Conservation (phyloP, 2,113 vertebrate species). For the Pimephales promelas region DNA sequence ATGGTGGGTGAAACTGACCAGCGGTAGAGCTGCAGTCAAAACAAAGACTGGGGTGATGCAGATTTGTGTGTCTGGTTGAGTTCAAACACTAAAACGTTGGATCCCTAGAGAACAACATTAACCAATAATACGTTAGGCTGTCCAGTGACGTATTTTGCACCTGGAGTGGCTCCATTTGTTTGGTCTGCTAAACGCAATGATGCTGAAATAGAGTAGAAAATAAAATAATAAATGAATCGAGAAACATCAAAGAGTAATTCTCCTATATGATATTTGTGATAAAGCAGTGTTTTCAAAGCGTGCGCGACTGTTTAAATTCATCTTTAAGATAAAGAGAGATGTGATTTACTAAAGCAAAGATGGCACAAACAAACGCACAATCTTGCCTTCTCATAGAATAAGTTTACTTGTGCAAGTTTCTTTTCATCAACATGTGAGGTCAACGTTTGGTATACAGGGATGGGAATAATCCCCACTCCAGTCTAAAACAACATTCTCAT, state of each 20-base stretch:
- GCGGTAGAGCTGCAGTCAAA: slow-evolving; percentile 25
- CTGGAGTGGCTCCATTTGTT: slow-evolving; percentile 7
- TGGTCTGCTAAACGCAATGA: slow-evolving; percentile 10
- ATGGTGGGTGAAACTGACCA: slow-evolving; percentile 42
- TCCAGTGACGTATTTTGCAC: slow-evolving; percentile 11
- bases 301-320: neutral
- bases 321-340: slow-evolving; percentile 4
- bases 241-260: slow-evolving; percentile 12
- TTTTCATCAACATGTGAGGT: slow-evolving; percentile 11
- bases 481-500: slow-evolving; percentile 51
- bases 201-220: neutral
- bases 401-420: slow-evolving; percentile 17
- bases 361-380: neutral
- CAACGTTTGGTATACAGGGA: slow-evolving; percentile 19
- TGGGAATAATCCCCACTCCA: slow-evolving; percentile 31
- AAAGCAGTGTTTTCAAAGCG: neutral
- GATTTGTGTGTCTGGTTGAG: slow-evolving; percentile 19
- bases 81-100: slow-evolving; percentile 14
- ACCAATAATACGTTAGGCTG: neutral
- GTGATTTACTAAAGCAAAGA: neutral
- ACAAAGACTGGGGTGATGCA: slow-evolving; percentile 35
- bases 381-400: neutral
- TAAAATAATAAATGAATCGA: neutral
- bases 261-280: neutral
- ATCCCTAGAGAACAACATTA: neutral